Evolutionary conservation across 2,888 invertebrate species (phyloP).

Genomic region (Scaptomyza reducta): DNA sequence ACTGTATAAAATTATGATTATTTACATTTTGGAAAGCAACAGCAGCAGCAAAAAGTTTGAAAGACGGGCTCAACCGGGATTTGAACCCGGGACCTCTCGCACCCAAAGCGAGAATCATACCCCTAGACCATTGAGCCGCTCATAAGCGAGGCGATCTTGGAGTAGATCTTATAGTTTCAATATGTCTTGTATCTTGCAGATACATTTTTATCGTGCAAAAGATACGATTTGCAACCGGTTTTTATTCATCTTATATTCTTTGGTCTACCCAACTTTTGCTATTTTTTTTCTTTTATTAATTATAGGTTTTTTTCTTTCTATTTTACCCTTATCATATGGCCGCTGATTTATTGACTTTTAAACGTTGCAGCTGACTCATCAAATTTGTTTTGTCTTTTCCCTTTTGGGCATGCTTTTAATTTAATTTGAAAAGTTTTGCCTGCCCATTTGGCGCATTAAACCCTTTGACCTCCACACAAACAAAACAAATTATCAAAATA

Average conservation of each 20-base stretch:
- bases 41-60: slow-evolving; percentile 5
- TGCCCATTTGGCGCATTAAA: slow-evolving; percentile 76
- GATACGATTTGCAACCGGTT: slow-evolving; percentile 29
- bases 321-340: slow-evolving; percentile 67
- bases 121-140: slow-evolving; percentile 88
- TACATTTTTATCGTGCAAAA: neutral
- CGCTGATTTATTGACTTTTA: slow-evolving; percentile 81
- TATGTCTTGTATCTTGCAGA: slow-evolving; percentile 9
- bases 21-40: slow-evolving; percentile 32
- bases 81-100: slow-evolving; percentile 89
- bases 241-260: neutral
- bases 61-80: slow-evolving; percentile 87
- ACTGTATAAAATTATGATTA: slow-evolving; percentile 62
- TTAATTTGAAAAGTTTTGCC: slow-evolving; percentile 80
- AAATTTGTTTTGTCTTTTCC: slow-evolving; percentile 70
- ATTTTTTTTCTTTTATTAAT: slow-evolving; percentile 55
- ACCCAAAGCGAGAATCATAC: slow-evolving; percentile 89
- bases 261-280: slow-evolving; percentile 5
- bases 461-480: slow-evolving; percentile 57
- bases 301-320: slow-evolving; percentile 35
- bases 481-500: slow-evolving; percentile 18
- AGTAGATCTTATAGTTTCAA: slow-evolving; percentile 20
- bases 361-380: slow-evolving; percentile 78
- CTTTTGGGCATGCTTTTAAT: slow-evolving; percentile 76
- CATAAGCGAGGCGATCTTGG: neutral